phyloP scores from a whole-genome alignment of 2,113 vertebrate species.

The Heliornis fulica region DNA sequence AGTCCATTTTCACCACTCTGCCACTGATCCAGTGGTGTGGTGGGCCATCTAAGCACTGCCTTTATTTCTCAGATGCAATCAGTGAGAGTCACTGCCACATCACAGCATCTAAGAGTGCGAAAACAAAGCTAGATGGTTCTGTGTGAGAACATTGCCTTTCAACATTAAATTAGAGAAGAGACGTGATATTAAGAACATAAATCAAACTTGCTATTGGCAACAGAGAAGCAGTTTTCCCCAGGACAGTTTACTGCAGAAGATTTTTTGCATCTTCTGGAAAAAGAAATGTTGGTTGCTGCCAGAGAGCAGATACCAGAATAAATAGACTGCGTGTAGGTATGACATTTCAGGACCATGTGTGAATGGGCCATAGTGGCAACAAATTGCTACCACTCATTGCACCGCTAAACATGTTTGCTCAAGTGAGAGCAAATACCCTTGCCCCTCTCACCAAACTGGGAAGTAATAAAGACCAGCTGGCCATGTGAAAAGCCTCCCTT shows the following conservation, averaged over 20 bases:
- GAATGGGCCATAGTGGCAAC: background rate
- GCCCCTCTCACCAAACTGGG: background rate
- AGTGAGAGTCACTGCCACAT: background rate
- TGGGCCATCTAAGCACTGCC: background rate
- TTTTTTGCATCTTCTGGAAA: constrained; percentile 1
- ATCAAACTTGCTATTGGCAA: background rate
- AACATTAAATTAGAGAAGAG: background rate
- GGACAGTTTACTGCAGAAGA: background rate
- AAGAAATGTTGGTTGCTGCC: background rate
- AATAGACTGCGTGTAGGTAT: background rate
- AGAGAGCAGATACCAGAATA: background rate
- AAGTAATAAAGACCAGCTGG: background rate
- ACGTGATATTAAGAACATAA: constrained; percentile 6
- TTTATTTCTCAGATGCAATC: background rate
- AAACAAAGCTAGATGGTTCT: background rate
- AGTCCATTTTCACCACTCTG: background rate
- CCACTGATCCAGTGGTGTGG: background rate
- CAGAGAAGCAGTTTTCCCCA: background rate
- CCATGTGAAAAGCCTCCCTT: background rate
- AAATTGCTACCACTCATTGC: background rate
- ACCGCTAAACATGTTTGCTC: background rate
- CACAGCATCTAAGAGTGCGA: background rate
- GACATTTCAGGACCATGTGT: background rate
- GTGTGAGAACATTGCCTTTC: background rate
- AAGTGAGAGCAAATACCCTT: background rate